phyloP scores from a whole-genome alignment of 2,888 invertebrate genomes.

The Nowickia ferox region DNA sequence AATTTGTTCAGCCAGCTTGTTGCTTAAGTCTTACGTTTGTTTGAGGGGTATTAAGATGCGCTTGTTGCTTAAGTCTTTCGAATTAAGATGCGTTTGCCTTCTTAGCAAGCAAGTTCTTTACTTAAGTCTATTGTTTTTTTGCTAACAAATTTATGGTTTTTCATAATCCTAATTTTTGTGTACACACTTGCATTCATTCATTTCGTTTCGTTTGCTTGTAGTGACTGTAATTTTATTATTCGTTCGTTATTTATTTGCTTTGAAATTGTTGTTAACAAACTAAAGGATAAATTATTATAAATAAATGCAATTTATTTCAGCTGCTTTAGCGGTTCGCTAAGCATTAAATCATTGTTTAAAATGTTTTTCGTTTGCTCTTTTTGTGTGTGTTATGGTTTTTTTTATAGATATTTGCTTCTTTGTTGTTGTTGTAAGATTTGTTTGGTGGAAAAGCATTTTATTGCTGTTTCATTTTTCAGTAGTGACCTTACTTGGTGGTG shows the following conservation, averaged over 20 bases:
- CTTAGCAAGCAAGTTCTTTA: neutral
- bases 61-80: neutral
- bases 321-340: conserved; percentile 49
- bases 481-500: conserved; percentile 70
- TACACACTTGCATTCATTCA: neutral
- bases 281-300: conserved; percentile 51
- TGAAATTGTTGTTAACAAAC: conserved; percentile 14
- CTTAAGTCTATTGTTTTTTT: conserved; percentile 32
- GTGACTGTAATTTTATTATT: neutral
- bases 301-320: conserved; percentile 68
- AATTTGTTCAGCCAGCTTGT: neutral
- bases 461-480: conserved; percentile 53
- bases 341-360: conserved; percentile 69
- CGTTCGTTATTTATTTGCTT: conserved; percentile 8
- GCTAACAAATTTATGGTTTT: conserved; percentile 22
- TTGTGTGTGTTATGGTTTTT: neutral
- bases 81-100: neutral
- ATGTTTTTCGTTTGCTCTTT: conserved; percentile 26
- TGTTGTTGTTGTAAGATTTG: conserved; percentile 11
- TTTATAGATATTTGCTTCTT: too few relatives aligned
- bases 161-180: neutral
- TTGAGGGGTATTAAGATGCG: neutral
- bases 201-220: neutral
- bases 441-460: conserved; percentile 57
- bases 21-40: conserved; percentile 24